Percentiles rank a stretch among this genome's conserved stretches.
phyloP scores from a whole-genome alignment of 2,113 vertebrate genomes.

The Hucho hucho region DNA sequence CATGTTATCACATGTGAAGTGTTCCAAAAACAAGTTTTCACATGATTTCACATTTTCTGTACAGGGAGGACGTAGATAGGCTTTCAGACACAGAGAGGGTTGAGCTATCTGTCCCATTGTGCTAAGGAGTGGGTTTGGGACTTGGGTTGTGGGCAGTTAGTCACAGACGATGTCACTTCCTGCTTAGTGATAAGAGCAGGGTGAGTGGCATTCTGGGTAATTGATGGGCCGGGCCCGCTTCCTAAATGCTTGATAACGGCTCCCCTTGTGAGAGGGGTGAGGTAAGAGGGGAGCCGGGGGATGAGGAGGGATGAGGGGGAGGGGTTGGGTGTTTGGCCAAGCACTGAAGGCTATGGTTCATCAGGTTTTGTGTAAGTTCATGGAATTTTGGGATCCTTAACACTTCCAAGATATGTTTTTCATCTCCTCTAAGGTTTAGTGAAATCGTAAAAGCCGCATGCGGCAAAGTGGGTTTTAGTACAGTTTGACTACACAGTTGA shows the following conservation, averaged over 20 bases:
- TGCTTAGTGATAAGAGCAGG: conserved; percentile 10
- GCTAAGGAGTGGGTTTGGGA: no score
- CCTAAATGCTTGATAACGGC: no score
- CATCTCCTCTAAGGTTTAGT: conserved; percentile 39
- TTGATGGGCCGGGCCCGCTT: no score
- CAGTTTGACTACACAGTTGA: conserved; percentile 45
- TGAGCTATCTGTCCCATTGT: no score
- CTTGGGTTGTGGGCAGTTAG: no score
- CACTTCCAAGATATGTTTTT: conserved; percentile 17
- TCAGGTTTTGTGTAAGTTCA: conserved; percentile 25
- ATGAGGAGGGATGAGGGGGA: neutral
- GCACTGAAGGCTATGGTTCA: neutral
- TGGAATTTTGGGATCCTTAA: conserved; percentile 35
- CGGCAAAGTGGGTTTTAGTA: conserved; percentile 57
- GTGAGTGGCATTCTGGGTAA: neutral
- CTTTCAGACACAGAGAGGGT: no score
- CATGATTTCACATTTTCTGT: conserved; percentile 11
- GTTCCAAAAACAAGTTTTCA: no score
- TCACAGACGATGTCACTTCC: no score
- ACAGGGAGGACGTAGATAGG: neutral
- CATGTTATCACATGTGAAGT: no score
- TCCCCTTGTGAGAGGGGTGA: neutral
- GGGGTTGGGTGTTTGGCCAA: neutral
- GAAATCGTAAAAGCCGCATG: conserved; percentile 61
- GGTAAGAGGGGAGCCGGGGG: neutral